These are phyloP conservation scores for Aplidium turbinatum DNA, from an alignment of 23 tunicate species.

Conservation along the genomic window DNA sequence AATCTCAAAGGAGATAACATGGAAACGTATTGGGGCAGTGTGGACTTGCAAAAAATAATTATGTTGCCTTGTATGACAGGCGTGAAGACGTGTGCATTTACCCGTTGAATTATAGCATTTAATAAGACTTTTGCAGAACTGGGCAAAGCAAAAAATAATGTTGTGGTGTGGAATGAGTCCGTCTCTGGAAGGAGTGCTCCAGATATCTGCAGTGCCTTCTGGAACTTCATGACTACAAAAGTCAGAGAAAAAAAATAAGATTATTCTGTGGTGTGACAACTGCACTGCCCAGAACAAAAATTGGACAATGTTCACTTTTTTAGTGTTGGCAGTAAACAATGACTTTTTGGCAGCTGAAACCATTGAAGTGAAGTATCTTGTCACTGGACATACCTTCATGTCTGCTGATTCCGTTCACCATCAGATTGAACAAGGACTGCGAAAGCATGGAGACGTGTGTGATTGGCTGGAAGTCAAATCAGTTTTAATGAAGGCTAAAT, in stretches of 20 bases:
- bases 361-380: constrained; percentile 6
- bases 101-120: neutral
- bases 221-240: neutral
- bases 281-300: neutral
- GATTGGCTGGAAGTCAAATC: constrained; percentile 12
- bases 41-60: constrained; percentile 2
- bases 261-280: constrained; percentile 9
- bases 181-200: constrained; percentile 5
- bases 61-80: constrained; percentile 19
- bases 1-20: constrained; percentile 4
- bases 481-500: constrained; percentile 4
- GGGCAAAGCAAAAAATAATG: constrained; percentile 15
- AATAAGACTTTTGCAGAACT: no score
- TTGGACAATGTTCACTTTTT: constrained; percentile 15
- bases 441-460: constrained; percentile 14
- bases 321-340: constrained; percentile 1
- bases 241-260: constrained; percentile 13
- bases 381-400: constrained; percentile 3
- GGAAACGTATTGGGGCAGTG: constrained; percentile 1
- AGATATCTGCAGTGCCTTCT: constrained; percentile 10
- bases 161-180: constrained; percentile 12
- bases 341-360: neutral
- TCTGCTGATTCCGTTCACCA: constrained; percentile 17
- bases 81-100: constrained; percentile 23
- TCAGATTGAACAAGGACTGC: constrained; percentile 14